Conservation (phyloP, 1,140 invertebrate genomes). For the Brachionus plicatilis region DNA sequence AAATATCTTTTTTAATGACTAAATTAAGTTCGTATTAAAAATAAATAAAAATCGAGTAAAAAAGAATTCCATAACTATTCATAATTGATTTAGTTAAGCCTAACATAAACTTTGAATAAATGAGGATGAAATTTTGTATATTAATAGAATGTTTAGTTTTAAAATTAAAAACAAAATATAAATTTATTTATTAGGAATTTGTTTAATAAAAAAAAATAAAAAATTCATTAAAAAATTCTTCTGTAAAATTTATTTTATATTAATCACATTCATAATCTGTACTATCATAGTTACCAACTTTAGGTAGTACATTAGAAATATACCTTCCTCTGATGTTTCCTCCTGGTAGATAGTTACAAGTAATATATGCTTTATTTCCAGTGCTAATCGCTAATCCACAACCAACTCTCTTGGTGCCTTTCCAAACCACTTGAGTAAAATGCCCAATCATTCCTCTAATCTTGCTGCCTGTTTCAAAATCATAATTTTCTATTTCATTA, state of each 20-base stretch:
- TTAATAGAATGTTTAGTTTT: too few species aligned
- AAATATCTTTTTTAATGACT: too few species aligned
- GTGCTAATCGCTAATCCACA: background rate
- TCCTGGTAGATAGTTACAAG: background rate
- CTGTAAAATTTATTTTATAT: background rate
- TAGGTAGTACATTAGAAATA: constrained; percentile 54
- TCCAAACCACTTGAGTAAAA: constrained; percentile 40
- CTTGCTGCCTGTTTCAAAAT: background rate
- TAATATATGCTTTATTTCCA: constrained; percentile 4
- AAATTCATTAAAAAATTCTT: background rate
- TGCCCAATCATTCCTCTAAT: background rate
- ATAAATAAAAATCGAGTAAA: too few species aligned
- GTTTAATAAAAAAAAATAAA: background rate
- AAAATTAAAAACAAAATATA: too few species aligned
- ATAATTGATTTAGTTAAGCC: too few species aligned
- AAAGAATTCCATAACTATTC: too few species aligned
- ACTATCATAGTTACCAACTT: background rate
- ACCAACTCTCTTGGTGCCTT: background rate
- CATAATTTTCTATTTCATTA: background rate
- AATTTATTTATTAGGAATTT: too few species aligned
- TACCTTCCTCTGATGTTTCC: constrained; percentile 10
- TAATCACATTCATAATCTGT: background rate
- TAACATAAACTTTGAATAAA: too few species aligned
- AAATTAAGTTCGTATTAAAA: too few species aligned
- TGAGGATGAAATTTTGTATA: too few species aligned